Evolutionary conservation across 2,113 vertebrate genomes (phyloP), one percentile per base, ranked within the genome.

Genomic region (Pseudolaguvia tuberculata): DNA sequence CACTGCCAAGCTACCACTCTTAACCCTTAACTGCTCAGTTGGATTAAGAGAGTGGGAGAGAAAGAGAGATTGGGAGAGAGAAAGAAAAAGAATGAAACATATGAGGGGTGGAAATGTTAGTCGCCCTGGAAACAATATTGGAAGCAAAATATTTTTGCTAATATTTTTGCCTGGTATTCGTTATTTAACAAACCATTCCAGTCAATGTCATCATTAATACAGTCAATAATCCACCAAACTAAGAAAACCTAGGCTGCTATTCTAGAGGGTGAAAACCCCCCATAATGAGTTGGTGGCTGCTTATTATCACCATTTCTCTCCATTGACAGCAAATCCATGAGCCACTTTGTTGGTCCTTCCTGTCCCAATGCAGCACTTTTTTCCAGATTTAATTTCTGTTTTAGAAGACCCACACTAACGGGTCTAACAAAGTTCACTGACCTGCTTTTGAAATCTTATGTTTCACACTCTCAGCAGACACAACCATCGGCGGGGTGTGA

Each of bases 251-350:
- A 23, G 4, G 47, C 21, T 5, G 3, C 61, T 7, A 3, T 62
- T 4, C 13, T 14, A 15, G 61, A 45, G 39, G 42, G 35, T 61
- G 45, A 65, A 65, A 65, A 47, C 20, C 11, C 6, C n/a, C 59
- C 6, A 63, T 39, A n/a, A 63, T 45, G 42, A 47, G 13, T 25
- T 45, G 29, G 45, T 29, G 45, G 39, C 50, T 35, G 29, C 15
- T 67, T 20, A 50, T 29, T 67, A 27, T 50, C 23, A 18, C 63
- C 17, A 50, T 50, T 67, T 67, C 50, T 50, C 23, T 29, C 17
- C 63, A 50, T 20, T 67, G 63, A 67, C 45, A 67, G 63, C 45
- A 67, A 67, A 67, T 67, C 45, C 15, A 67, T 67, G 63, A 67
- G 17, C 23, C 25, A 29, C 48, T 67, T 17, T 67, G 23, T 50